Evolutionary conservation across 2,797 vertebrate species (phyloP).

Genomic region (Alfaro cultratus): DNA sequence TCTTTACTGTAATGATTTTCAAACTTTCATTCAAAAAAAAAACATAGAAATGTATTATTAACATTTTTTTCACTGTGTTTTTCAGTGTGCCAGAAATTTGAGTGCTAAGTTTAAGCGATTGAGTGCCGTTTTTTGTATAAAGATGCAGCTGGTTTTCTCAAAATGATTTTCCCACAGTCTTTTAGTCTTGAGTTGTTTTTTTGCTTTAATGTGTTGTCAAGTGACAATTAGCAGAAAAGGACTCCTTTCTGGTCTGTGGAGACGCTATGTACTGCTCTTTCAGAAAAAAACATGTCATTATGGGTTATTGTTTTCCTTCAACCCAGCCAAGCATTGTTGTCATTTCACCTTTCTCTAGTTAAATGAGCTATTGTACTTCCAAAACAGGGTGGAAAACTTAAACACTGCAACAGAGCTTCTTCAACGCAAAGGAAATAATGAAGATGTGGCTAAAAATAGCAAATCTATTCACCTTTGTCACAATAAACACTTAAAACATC

Average conservation of each 20-base stretch:
- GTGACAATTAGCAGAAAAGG: not conserved
- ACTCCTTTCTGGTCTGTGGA: not conserved
- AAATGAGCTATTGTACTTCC: not conserved
- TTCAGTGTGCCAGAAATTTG: not conserved
- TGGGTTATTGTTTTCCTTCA: not conserved
- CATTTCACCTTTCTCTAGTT: not conserved
- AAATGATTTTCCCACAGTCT: not conserved
- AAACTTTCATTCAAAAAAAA: not conserved
- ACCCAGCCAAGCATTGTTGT: not conserved
- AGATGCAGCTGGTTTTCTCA: not conserved
- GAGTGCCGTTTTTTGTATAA: not conserved
- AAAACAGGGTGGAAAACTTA: not conserved
- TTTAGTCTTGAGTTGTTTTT: not conserved
- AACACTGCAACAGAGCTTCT: not conserved
- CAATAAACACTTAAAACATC: not conserved
- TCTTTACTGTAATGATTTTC: not conserved
- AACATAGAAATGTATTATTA: not conserved
- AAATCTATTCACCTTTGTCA: not conserved
- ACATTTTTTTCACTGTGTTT: not conserved
- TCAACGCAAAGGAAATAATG: not conserved
- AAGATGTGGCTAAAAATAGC: no score
- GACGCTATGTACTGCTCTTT: conserved; percentile 7
- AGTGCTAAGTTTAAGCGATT: not conserved
- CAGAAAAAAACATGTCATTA: conserved; percentile 24
- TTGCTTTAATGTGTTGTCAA: conserved; percentile 18